phyloP scores from a whole-genome alignment of 2,888 invertebrate genomes.

The Tenthredo livida region DNA sequence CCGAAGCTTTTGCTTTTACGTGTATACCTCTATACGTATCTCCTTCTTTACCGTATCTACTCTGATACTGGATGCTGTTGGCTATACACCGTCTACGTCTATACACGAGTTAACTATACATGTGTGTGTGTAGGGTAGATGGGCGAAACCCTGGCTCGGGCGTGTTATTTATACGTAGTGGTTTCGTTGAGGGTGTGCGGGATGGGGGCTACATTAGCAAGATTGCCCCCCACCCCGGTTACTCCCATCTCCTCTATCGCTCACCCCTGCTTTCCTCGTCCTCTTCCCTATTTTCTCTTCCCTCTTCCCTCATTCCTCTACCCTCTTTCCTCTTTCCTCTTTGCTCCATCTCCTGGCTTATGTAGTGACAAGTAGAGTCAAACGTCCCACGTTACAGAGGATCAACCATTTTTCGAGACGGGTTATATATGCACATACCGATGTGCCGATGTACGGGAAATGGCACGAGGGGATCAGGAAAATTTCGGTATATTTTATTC shows the following conservation, averaged over 20 bases:
- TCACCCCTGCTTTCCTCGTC: slow-evolving; percentile 10
- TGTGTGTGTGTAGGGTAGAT: not conserved
- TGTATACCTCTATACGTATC: slow-evolving; percentile 58
- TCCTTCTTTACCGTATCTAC: not conserved
- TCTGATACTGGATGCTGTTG: slow-evolving; percentile 12
- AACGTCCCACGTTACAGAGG: slow-evolving; percentile 42
- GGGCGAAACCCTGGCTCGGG: slow-evolving; percentile 38
- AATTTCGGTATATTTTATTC: not conserved
- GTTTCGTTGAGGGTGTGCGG: slow-evolving; percentile 66
- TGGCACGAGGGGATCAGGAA: not conserved
- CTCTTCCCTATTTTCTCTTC: not conserved
- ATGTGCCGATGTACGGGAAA: not conserved
- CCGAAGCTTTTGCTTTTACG: slow-evolving; percentile 64
- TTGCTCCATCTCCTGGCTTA: slow-evolving; percentile 27
- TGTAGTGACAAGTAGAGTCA: slow-evolving; percentile 50
- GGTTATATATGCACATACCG: not conserved
- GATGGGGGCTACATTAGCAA: slow-evolving; percentile 73
- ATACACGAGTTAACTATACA: not conserved
- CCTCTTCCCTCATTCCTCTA: not conserved
- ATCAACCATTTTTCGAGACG: not conserved
- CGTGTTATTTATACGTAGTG: slow-evolving; percentile 70
- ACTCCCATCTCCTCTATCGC: slow-evolving; percentile 35
- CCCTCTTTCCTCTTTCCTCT: not conserved
- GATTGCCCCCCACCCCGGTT: slow-evolving; percentile 69
- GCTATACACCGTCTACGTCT: not conserved